Conservation (phyloP, 1,140 invertebrate genomes). For the Trichonephila inaurata region DNA sequence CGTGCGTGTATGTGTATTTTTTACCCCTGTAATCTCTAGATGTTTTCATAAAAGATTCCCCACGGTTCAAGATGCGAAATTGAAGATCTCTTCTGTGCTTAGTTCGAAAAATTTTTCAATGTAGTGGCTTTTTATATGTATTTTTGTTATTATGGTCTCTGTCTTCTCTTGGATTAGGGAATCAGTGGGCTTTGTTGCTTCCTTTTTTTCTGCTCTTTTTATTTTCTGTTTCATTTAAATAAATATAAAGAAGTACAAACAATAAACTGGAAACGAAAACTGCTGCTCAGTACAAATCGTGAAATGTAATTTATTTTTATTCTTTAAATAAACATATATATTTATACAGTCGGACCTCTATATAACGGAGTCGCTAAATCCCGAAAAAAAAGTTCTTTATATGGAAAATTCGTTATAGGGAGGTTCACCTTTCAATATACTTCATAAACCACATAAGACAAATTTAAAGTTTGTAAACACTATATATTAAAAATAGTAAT, state of each 20-base stretch:
- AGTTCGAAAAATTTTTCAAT: slow-evolving; percentile 6
- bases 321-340: too few relatives aligned
- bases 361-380: too few relatives aligned
- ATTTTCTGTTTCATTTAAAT: not conserved
- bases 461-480: too few relatives aligned
- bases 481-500: too few relatives aligned
- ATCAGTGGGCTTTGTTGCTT: not conserved
- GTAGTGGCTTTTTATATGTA: not conserved
- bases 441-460: too few relatives aligned
- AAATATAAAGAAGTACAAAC: not conserved
- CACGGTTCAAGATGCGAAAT: not conserved
- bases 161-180: not conserved
- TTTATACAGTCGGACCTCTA: too few relatives aligned
- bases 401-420: too few relatives aligned
- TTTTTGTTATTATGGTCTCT: not conserved
- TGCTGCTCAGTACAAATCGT: too few relatives aligned
- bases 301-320: too few relatives aligned
- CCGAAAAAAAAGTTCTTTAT: too few relatives aligned
- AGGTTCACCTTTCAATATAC: too few relatives aligned
- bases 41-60: slow-evolving; percentile 26
- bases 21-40: slow-evolving; percentile 26
- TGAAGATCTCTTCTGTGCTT: slow-evolving; percentile 7
- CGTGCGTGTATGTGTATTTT: not conserved
- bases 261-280: not conserved
- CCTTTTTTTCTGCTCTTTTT: not conserved